A percentile compares a stretch with the other conserved stretches of the same genome.
Evolutionary conservation across 1,140 invertebrate species (phyloP).

Genomic region (Agrypnia vestita): DNA sequence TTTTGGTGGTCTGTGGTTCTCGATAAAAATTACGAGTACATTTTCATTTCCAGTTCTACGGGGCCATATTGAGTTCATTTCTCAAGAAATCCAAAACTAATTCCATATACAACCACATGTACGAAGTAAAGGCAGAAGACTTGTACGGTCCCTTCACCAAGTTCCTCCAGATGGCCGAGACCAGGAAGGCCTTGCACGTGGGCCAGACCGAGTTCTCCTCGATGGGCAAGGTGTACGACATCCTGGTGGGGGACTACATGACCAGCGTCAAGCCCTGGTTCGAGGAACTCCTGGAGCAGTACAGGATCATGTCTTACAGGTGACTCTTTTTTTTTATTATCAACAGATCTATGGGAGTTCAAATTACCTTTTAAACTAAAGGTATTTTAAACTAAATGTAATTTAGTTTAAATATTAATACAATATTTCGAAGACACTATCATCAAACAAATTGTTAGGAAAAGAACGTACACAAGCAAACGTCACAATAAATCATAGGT

Average conservation of each 20-base stretch:
- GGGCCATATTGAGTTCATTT: constrained; percentile 70
- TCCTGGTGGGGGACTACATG: constrained; percentile 84
- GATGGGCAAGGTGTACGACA: constrained; percentile 75
- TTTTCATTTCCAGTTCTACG: constrained; percentile 64
- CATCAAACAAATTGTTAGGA: too few relatives aligned
- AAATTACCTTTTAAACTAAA: too few relatives aligned
- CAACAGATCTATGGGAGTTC: too few relatives aligned
- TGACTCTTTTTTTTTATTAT: too few relatives aligned
- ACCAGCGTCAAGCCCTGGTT: constrained; percentile 84
- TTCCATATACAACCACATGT: constrained; percentile 80
- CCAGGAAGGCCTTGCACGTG: constrained; percentile 75
- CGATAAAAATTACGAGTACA: too few relatives aligned
- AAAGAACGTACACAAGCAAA: too few relatives aligned
- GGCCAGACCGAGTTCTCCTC: constrained; percentile 74
- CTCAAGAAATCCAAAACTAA: constrained; percentile 75
- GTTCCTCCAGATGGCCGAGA: constrained; percentile 76
- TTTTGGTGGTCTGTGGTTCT: too few relatives aligned
- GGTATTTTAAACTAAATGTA: too few relatives aligned
- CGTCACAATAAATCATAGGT: too few relatives aligned
- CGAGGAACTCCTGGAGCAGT: constrained; percentile 76
- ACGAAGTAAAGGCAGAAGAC: constrained; percentile 69
- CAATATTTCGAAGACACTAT: too few relatives aligned
- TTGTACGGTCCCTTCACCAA: constrained; percentile 69
- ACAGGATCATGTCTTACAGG: constrained; percentile 76
- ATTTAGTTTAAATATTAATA: too few relatives aligned